Conservation (phyloP, 2,888 invertebrate species). For the Onthophagus sagittarius region DNA sequence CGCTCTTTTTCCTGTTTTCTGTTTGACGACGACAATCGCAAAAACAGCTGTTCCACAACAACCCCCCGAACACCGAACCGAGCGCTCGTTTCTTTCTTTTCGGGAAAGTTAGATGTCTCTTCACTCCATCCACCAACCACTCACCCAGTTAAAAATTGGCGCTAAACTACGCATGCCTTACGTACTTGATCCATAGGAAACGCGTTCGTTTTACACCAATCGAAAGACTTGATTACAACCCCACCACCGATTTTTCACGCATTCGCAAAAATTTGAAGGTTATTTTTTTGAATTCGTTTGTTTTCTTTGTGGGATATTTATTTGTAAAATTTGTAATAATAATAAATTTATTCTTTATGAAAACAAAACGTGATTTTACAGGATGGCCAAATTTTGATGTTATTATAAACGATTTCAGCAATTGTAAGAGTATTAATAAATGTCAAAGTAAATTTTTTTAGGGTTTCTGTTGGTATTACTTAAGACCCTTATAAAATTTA, state of each 20-base stretch:
- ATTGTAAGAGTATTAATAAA: too few relatives aligned
- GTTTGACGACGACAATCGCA: not conserved
- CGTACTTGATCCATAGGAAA: not conserved
- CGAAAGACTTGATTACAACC: not conserved
- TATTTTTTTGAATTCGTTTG: too few relatives aligned
- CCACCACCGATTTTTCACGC: not conserved
- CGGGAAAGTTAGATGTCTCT: not conserved
- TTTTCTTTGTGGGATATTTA: too few relatives aligned
- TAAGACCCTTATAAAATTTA: too few relatives aligned
- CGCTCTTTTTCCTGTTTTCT: constrained; percentile 25
- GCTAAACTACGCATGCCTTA: not conserved
- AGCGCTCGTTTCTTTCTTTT: not conserved
- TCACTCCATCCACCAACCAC: not conserved
- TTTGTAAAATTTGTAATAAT: too few relatives aligned
- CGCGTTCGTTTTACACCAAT: not conserved
- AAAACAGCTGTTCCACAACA: constrained; percentile 20
- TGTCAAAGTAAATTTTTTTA: too few relatives aligned
- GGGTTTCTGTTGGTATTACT: too few relatives aligned
- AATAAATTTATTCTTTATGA: too few relatives aligned
- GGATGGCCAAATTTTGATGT: too few relatives aligned
- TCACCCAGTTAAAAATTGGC: constrained; percentile 4
- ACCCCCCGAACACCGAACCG: not conserved
- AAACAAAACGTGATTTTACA: too few relatives aligned
- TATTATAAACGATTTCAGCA: too few relatives aligned
- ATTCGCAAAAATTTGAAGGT: too few relatives aligned